A percentile compares a stretch with the other conserved stretches of the same genome.
phyloP scores from a whole-genome alignment of 30 jellyfish, hydroid and myxozoan genomes.

The Mastigias papua region DNA sequence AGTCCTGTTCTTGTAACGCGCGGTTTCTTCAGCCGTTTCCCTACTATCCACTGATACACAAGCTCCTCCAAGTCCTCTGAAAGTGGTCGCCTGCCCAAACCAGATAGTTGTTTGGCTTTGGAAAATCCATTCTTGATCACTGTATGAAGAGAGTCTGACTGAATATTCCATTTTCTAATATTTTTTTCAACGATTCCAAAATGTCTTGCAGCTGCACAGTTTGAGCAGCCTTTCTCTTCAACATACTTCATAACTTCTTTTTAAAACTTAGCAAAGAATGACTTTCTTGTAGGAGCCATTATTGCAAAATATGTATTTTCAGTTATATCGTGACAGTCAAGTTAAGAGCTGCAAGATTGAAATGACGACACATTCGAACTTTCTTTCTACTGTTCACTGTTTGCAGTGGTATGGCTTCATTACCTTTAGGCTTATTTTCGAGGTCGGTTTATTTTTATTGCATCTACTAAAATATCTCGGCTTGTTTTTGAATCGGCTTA shows the following conservation, averaged over 20 bases:
- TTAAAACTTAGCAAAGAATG: neutral
- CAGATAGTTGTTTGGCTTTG: slow-evolving; percentile 21
- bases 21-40: neutral
- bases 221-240: neutral
- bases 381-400: too few species aligned
- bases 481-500: too few species aligned
- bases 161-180: neutral
- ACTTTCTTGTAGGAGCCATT: slow-evolving; percentile 1
- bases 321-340: too few species aligned
- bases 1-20: neutral
- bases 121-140: slow-evolving; percentile 16
- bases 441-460: too few species aligned
- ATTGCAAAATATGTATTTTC: too few species aligned
- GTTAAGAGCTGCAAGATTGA: too few species aligned
- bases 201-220: neutral
- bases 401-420: too few species aligned
- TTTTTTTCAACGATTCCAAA: neutral
- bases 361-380: too few species aligned
- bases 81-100: neutral
- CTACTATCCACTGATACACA: slow-evolving; percentile 4
- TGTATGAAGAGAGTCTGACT: slow-evolving; percentile 20
- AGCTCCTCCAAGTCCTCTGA: neutral
- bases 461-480: too few species aligned
- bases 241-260: neutral
- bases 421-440: too few species aligned